A percentile compares a stretch with the other conserved stretches of the same genome.
Evolutionary conservation across 1,140 invertebrate species (phyloP).

Genomic region (Heliconius melpomene): DNA sequence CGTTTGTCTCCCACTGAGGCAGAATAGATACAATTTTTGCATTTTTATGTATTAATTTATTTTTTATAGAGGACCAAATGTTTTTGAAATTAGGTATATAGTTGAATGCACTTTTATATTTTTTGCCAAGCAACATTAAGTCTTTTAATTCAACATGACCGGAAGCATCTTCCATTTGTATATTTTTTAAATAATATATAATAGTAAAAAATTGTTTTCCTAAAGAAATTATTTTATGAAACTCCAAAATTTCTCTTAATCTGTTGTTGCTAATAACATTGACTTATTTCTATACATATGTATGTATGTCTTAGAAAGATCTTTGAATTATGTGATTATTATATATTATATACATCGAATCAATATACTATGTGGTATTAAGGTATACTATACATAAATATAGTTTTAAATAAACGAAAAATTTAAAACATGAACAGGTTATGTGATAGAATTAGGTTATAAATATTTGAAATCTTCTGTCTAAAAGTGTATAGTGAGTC

Average conservation of each 20-base stretch:
- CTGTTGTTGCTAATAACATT: background rate
- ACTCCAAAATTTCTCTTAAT: background rate
- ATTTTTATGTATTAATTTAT: background rate
- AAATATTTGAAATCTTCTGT: background rate
- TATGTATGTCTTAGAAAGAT: background rate
- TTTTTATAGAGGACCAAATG: conserved; percentile 3
- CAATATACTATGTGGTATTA: background rate
- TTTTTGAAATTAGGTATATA: background rate
- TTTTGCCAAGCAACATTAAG: background rate
- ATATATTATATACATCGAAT: background rate
- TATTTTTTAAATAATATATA: background rate
- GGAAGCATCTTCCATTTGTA: background rate
- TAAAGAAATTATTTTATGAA: no score
- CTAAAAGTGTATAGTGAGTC: background rate
- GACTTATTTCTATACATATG: no score
- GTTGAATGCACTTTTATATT: background rate
- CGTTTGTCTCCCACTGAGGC: background rate
- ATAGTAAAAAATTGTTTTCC: no score
- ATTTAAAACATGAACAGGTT: background rate
- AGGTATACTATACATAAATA: background rate
- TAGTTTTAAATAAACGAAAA: background rate
- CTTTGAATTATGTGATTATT: background rate
- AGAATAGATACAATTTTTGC: background rate
- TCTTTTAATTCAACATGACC: background rate
- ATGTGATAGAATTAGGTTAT: background rate